Base-by-base conservation (phyloP, 23 tunicate genomes). In the Botrylloides violaceus region DNA sequence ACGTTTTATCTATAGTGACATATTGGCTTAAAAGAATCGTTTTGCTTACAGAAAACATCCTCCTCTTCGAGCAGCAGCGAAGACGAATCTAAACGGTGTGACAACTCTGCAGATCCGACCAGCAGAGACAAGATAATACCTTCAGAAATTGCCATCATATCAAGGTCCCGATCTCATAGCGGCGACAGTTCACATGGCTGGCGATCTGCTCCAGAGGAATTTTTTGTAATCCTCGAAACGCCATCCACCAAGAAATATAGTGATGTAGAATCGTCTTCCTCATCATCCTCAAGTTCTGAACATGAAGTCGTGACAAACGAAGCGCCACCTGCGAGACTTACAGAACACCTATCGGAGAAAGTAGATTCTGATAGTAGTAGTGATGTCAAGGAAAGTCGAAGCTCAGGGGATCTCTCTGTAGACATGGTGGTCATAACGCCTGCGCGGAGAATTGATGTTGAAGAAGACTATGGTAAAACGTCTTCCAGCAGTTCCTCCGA, bases 401-500 rank as follows among this genome's bases (percentile, higher is more conserved):
- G 65, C 30, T 15, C 9, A 7, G 12, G 12, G 15, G 53, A 9
- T 15, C n/a, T n/a, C n/a, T 43, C 53, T 9, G 53, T 43, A 9
- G 53, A 43, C 15, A 43, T 43, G 12, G 53, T 43, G 53, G 53
- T 43, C 15, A n/a, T n/a, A n/a, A 43, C 53, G 9, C 53, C 53
- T 7, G 53, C 53, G 15, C 7, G 6, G 7, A 59, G 27, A 59
- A 59, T 23, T 22, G 64, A 59, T 7, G 30, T 12, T 22, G 27
- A 21, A 6, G 30, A 12, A 59, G 30, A 7, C 7, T 59, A 9
- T 18, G 64, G 7, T 22, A 7, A 59, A 3, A 3, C 70, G 33
- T 15, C 70, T 25, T 12, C 34, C 12, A 63, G 70, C 9, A 63
- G 70, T 63, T 7, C 35, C 3, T 63, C 70, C 7, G 74, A 68